These are phyloP conservation scores for Dendrolimus pini DNA, from an alignment of 2,888 invertebrate genomes.

Conservation along the genomic window DNA sequence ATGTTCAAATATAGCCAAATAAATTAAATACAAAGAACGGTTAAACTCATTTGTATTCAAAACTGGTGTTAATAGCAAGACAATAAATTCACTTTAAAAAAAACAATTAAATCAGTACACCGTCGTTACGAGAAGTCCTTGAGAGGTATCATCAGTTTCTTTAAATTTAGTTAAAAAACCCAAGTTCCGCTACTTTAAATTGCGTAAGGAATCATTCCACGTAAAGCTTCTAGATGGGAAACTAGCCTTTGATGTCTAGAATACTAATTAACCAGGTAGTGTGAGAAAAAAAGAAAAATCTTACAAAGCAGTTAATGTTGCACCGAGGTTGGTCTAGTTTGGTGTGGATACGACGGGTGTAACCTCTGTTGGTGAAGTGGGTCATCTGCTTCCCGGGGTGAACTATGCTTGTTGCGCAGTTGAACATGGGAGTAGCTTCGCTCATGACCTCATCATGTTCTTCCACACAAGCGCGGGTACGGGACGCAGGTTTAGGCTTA, in stretches of 20 bases:
- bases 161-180: constrained; percentile 45
- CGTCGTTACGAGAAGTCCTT: constrained; percentile 45
- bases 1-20: not conserved
- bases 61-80: constrained; percentile 7
- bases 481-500: too few relatives aligned
- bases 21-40: not conserved
- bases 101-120: constrained; percentile 35
- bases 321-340: too few relatives aligned
- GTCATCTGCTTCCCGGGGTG: too few relatives aligned
- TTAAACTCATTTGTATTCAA: constrained; percentile 5
- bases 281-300: constrained; percentile 52
- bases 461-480: too few relatives aligned
- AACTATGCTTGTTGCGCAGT: too few relatives aligned
- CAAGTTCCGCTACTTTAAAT: constrained; percentile 52
- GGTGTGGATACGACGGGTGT: too few relatives aligned
- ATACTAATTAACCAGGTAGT: constrained; percentile 45
- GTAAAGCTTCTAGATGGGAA: constrained; percentile 44
- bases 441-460: too few relatives aligned
- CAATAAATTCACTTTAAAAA: constrained; percentile 20
- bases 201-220: constrained; percentile 40
- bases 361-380: too few relatives aligned
- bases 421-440: too few relatives aligned
- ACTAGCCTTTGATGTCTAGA: constrained; percentile 28
- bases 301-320: constrained; percentile 13
- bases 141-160: constrained; percentile 32